These are phyloP conservation scores for Cuniculus paca DNA, from an alignment of 2,797 vertebrate genomes.

Conservation along the genomic window DNA sequence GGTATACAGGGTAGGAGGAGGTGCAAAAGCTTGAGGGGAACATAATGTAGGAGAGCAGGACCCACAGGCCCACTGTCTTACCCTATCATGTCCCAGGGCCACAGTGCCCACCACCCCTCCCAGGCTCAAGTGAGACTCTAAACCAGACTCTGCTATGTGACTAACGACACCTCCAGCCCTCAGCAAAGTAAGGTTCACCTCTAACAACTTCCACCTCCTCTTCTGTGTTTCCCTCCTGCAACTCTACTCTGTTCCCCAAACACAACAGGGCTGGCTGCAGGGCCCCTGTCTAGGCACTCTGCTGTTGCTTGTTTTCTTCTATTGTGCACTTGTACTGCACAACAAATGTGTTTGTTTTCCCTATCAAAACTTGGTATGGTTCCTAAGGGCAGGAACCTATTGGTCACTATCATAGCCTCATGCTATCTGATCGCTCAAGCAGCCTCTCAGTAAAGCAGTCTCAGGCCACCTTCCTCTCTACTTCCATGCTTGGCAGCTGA, in stretches of 20 bases:
- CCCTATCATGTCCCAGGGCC: not conserved
- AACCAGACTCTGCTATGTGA: not conserved
- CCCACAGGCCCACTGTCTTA: not conserved
- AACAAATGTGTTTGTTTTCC: not conserved
- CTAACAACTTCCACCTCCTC: not conserved
- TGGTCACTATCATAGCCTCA: not conserved
- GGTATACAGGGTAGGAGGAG: not conserved
- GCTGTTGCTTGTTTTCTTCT: not conserved
- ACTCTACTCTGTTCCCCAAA: not conserved
- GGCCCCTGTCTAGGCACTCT: not conserved
- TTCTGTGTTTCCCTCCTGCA: not conserved
- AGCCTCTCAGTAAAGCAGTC: slow-evolving; percentile 17
- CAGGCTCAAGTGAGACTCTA: not conserved
- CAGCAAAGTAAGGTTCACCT: not conserved
- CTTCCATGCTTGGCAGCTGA: not conserved
- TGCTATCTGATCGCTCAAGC: not conserved
- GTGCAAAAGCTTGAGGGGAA: not conserved
- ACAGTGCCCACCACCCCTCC: not conserved
- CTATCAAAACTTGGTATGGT: not conserved
- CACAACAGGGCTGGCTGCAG: not conserved
- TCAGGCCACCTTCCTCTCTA: not conserved
- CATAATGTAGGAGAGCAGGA: not conserved
- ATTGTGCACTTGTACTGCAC: not conserved
- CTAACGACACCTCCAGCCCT: not conserved
- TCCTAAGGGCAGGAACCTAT: not conserved